These are phyloP conservation scores for Andrena haemorrhoa DNA, from an alignment of 2,888 invertebrate species.

Conservation along the genomic window DNA sequence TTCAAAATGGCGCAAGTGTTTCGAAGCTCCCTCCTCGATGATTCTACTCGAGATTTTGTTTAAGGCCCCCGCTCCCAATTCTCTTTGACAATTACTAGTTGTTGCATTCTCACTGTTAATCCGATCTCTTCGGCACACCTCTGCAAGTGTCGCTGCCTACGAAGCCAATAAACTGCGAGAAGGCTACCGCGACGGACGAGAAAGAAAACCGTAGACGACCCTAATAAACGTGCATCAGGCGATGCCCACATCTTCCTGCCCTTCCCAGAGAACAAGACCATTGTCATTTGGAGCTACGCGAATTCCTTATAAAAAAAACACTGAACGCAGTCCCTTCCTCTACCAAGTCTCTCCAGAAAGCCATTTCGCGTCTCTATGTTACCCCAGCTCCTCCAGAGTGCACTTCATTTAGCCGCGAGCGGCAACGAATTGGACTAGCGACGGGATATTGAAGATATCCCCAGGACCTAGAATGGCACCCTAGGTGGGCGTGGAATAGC, in stretches of 20 bases:
- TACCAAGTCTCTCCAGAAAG: neutral
- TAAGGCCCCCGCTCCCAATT: neutral
- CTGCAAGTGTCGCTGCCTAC: slow-evolving; percentile 39
- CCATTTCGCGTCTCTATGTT: neutral
- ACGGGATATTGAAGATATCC: too few relatives aligned
- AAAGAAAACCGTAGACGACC: slow-evolving; percentile 15
- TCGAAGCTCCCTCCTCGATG: too few relatives aligned
- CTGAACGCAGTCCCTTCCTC: too few relatives aligned
- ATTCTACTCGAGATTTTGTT: neutral
- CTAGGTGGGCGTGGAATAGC: too few relatives aligned
- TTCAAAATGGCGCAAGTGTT: too few relatives aligned
- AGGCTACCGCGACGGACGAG: neutral
- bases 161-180: slow-evolving; percentile 38
- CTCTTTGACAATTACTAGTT: slow-evolving; percentile 19
- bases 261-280: too few relatives aligned
- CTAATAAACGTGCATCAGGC: slow-evolving; percentile 31
- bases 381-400: neutral
- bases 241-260: neutral
- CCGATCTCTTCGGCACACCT: slow-evolving; percentile 36
- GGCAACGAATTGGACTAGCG: neutral
- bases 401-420: neutral
- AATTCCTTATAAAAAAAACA: neutral
- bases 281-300: neutral
- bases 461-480: too few relatives aligned
- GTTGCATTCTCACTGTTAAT: slow-evolving; percentile 36